Percentiles rank a stretch among this genome's conserved stretches.
Conservation (phyloP, 2,113 vertebrate genomes). For the Trochalopteron elliotii region DNA sequence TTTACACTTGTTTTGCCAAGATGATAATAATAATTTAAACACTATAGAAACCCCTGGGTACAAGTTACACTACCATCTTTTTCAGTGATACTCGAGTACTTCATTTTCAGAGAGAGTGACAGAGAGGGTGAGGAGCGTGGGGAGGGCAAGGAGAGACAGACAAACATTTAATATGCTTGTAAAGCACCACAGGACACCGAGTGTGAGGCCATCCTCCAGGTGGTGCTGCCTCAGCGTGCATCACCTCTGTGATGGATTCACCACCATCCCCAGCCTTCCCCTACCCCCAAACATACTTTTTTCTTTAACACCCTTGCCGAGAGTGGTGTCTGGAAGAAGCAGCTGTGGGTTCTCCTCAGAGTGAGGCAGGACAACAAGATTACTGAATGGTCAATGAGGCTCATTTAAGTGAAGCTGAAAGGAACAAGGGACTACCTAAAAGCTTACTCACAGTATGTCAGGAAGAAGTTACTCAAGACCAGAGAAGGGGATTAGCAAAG, state of each 20-base stretch:
- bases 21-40: not conserved
- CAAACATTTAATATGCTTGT: not conserved
- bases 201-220: not conserved
- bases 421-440: not conserved
- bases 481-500: not conserved
- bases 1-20: not conserved
- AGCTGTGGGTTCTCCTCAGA: not conserved
- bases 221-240: not conserved
- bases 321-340: not conserved
- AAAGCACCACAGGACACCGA: not conserved
- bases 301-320: not conserved
- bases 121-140: not conserved
- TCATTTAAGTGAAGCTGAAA: not conserved
- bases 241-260: not conserved
- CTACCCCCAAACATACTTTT: not conserved
- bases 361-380: not conserved
- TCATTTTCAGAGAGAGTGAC: not conserved
- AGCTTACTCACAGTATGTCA: not conserved
- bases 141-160: not conserved
- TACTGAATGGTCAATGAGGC: not conserved
- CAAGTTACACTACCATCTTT: not conserved
- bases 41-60: not conserved
- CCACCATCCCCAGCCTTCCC: not conserved
- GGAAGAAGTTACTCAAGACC: not conserved
- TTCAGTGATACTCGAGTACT: not conserved